Percentiles rank a stretch among this genome's conserved stretches.
Conservation (phyloP, 1,140 invertebrate species). For the Carposina sasakii region DNA sequence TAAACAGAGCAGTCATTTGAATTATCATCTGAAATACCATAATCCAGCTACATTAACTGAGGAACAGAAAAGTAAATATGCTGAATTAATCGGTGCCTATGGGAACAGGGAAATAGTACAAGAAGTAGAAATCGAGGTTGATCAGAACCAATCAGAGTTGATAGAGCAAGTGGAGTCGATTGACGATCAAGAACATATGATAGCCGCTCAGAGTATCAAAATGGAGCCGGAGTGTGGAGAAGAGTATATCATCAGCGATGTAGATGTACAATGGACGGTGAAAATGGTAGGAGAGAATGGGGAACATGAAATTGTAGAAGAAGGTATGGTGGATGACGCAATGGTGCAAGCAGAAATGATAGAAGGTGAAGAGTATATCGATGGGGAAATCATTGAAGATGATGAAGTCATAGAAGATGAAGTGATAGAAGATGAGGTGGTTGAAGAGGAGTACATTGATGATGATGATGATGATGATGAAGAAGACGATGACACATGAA, state of each 20-base stretch:
- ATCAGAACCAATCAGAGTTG: background rate
- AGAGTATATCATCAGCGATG: background rate
- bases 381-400: background rate
- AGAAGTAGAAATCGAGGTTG: constrained; percentile 8
- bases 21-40: constrained; percentile 62
- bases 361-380: background rate
- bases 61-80: constrained; percentile 40
- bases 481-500: background rate
- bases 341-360: background rate
- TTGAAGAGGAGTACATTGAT: background rate
- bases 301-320: background rate
- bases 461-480: background rate
- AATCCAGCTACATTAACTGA: constrained; percentile 41
- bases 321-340: background rate
- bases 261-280: background rate
- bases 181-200: background rate
- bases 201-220: background rate
- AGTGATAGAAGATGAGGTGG: background rate
- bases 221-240: background rate
- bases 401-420: background rate
- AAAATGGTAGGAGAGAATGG: background rate
- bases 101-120: constrained; percentile 23
- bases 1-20: constrained; percentile 65
- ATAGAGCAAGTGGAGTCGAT: background rate
- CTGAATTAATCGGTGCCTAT: constrained; percentile 29